Conservation (phyloP, 2,888 invertebrate genomes). For the Pristionchus maxplancki region DNA sequence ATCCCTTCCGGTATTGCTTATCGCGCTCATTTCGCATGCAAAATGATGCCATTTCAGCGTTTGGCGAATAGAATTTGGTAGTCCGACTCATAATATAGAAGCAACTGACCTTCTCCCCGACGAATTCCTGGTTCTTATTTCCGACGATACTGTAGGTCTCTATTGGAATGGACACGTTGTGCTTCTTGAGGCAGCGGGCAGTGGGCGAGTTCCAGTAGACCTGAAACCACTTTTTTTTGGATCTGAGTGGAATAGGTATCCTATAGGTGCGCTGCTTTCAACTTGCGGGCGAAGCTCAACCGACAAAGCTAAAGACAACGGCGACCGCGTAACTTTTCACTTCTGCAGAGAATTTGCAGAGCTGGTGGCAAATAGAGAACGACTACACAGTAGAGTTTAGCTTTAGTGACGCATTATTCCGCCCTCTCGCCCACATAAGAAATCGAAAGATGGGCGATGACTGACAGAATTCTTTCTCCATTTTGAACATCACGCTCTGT, state of each 20-base stretch:
- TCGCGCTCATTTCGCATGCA: neutral
- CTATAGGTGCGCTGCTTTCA: neutral
- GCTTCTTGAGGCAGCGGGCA: neutral
- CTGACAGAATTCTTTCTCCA: neutral
- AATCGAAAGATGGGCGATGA: neutral
- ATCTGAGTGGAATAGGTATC: neutral
- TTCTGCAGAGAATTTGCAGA: too few relatives aligned
- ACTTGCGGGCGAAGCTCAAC: neutral
- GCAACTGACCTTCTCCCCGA: neutral
- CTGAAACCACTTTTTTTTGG: neutral
- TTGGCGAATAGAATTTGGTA: neutral
- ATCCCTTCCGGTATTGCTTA: neutral
- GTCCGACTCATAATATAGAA: too few relatives aligned
- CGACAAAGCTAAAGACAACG: too few relatives aligned
- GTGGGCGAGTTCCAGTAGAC: constrained; percentile 31
- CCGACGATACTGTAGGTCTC: neutral
- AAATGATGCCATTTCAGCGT: neutral
- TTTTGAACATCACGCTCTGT: too few relatives aligned
- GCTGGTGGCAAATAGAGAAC: neutral
- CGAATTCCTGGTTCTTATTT: constrained; percentile 5
- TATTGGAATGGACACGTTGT: constrained; percentile 3
- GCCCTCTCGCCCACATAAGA: neutral
- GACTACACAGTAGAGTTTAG: neutral
- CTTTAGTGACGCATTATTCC: neutral
- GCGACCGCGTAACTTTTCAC: too few relatives aligned